Conservation (phyloP, 2,113 vertebrate species). For the Sus scrofa region T2T-Sscrofa CM000818.6:74266501-74267000, state of each 20-base stretch:
- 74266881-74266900: too few relatives aligned
- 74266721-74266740: neutral
- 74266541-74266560: conserved; percentile 75
- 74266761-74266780: neutral
- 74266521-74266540: conserved; percentile 75
- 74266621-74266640: conserved; percentile 43
- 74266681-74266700: conserved; percentile 23
- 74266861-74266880: too few relatives aligned
- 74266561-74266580: conserved; percentile 75
- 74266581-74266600: conserved; percentile 74
- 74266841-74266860: too few relatives aligned
- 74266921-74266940: too few relatives aligned
- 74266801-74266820: neutral
- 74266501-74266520: conserved; percentile 62
- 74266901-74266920: too few relatives aligned
- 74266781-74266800: neutral
- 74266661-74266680: conserved; percentile 68
- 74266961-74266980: too few relatives aligned
- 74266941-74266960: too few relatives aligned
- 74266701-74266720: neutral
- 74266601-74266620: conserved; percentile 55
- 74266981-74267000: too few relatives aligned
- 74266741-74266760: neutral
- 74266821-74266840: neutral
- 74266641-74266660: conserved; percentile 49